Evolutionary conservation across 2,113 vertebrate genomes (phyloP), one percentile per base, ranked within the genome.

Genomic region (Elachura formosa): DNA sequence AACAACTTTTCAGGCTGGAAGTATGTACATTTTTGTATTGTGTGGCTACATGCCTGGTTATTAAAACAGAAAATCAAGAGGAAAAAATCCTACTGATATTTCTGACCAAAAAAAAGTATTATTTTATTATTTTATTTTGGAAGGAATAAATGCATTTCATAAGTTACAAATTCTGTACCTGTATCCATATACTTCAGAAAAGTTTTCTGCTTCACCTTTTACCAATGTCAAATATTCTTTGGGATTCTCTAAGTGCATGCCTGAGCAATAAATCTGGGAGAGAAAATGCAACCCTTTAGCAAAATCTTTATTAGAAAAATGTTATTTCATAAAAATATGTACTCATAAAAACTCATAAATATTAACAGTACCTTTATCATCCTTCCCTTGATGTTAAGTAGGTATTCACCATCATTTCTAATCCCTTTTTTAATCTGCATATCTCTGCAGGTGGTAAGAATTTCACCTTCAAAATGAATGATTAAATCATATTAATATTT

Each of bases 121-220:
- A 59, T 69, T 93, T 72, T 81, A 45, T 40, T 87, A 2, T 40
- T 85, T 87, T 46, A 33, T 55, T 81, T 79, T 75, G 25, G 52
- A 58, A 87, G 14, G 25, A 64, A 78, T 18, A 83, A 83, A 62
- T 36, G 31, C 15, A 59, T 3, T 75, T 87, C 11, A 74, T 29
- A 49, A 29, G 9, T 62, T 59, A 67, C 14, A 78, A 87, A 76
- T 52, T 95, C 77, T 41, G 9, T 97, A 98, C 99, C 99, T 99
- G 95, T 98, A 97, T 84, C 98, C 98, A 89, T 99, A 99, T 14
- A 99, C 98, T 98, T 99, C 99, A 5, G 99, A 99, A 97, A 98
- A 99, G 96, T 99, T 99, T 97, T 99, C 99, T 9, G 98, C 98
- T 97, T 99, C 99, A 33, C 98, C 97, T 92, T 98, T 99, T 77